Evolutionary conservation across 2,797 vertebrate species (phyloP).

Genomic region (Lates japonicus): DNA sequence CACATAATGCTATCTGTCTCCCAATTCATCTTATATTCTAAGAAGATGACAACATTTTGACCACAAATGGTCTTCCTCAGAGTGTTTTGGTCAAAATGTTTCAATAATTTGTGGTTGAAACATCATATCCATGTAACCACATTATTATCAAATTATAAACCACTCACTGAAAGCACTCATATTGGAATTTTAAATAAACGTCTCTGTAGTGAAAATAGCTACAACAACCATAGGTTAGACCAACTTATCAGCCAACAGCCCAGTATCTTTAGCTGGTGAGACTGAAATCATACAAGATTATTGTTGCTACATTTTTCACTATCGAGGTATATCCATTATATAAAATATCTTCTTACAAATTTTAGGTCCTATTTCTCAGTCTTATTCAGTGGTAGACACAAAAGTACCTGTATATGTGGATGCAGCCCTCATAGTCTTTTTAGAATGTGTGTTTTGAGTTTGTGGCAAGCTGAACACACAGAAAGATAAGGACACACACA

Average conservation of each 20-base stretch:
- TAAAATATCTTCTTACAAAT: not conserved
- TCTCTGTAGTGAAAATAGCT: not conserved
- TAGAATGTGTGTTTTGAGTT: slow-evolving; percentile 53
- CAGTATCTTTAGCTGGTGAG: not conserved
- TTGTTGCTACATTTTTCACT: not conserved
- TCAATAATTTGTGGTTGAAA: not conserved
- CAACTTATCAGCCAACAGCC: not conserved
- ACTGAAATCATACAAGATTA: not conserved
- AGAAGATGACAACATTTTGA: not conserved
- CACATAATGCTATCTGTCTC: not conserved
- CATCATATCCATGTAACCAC: not conserved
- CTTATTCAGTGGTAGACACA: not conserved
- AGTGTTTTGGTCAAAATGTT: not conserved
- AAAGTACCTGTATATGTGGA: slow-evolving; percentile 34
- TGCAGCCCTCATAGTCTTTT: slow-evolving; percentile 41
- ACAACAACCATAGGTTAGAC: not conserved
- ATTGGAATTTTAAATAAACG: not conserved
- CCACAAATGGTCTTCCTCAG: not conserved
- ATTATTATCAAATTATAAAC: not conserved
- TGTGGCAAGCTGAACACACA: slow-evolving; percentile 37
- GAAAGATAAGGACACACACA: not conserved
- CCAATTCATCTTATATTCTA: not conserved
- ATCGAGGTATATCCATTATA: not conserved
- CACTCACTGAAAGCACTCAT: not conserved
- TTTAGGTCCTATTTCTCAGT: not conserved